Conservation (phyloP, 2,888 invertebrate genomes). For the Limulus polyphemus region DNA sequence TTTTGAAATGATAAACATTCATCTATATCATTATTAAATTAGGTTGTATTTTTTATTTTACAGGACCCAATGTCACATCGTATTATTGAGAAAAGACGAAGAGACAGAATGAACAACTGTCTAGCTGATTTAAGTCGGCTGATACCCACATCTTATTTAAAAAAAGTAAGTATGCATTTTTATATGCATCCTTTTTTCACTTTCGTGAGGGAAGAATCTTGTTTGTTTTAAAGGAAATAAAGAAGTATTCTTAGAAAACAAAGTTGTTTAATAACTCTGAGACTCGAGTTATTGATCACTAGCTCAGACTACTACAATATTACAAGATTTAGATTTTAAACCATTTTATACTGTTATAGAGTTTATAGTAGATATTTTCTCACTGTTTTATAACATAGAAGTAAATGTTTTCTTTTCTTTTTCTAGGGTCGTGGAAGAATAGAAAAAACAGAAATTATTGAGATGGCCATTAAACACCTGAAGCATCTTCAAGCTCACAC, state of each 20-base stretch:
- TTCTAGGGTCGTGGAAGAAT: slow-evolving; percentile 70
- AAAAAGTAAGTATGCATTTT: slow-evolving; percentile 46
- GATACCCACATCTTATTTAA: slow-evolving; percentile 81
- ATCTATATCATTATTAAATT: background rate
- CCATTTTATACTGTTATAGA: background rate
- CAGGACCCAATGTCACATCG: slow-evolving; percentile 95
- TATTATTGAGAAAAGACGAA: slow-evolving; percentile 85
- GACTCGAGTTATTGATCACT: no score
- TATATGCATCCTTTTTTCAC: background rate
- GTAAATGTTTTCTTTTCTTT: slow-evolving; percentile 7
- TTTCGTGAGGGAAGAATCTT: no score
- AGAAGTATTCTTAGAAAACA: no score
- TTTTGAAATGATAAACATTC: background rate
- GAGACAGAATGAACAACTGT: slow-evolving; percentile 96
- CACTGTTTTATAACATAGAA: background rate
- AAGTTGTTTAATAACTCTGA: no score
- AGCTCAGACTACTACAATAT: no score
- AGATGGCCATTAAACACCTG: slow-evolving; percentile 92
- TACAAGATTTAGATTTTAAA: slow-evolving; percentile 1
- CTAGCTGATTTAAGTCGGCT: slow-evolving; percentile 82
- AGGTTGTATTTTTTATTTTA: background rate
- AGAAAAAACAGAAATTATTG: slow-evolving; percentile 95
- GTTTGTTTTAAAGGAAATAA: no score
- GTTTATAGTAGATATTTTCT: background rate
- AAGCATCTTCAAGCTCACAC: slow-evolving; percentile 58